Conservation (phyloP, 2,113 vertebrate genomes). For the Naja naja region DNA sequence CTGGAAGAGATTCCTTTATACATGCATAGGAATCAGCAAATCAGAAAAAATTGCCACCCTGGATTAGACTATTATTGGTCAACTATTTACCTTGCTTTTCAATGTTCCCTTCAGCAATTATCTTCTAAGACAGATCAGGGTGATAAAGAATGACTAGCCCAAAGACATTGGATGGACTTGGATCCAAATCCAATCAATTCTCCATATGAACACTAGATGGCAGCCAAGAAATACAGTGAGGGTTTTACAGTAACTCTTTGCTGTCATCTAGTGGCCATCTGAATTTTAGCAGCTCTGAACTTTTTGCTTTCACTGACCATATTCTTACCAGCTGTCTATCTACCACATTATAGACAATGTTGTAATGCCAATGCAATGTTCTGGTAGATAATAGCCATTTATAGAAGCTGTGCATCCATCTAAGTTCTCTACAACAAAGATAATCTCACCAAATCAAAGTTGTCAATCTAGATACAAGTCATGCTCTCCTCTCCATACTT, state of each 20-base stretch:
- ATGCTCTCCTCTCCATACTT: not conserved
- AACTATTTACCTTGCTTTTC: not conserved
- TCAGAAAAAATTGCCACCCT: not conserved
- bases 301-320: constrained; percentile 2
- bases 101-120: not conserved
- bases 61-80: not conserved
- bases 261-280: not conserved
- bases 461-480: constrained; percentile 31
- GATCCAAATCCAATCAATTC: not conserved
- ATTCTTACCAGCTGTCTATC: constrained; percentile 24
- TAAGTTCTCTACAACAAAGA: constrained; percentile 26
- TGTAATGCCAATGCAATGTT: constrained; percentile 50
- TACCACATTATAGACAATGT: constrained; percentile 9
- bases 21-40: not conserved
- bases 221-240: not conserved
- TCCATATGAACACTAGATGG: not conserved
- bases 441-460: not conserved
- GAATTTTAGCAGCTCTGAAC: not conserved
- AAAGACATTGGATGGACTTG: not conserved
- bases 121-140: not conserved
- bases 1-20: not conserved
- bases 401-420: constrained; percentile 18
- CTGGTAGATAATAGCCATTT: constrained; percentile 9
- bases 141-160: not conserved
- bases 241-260: not conserved